These are phyloP conservation scores for Hirudo medicinalis DNA, from an alignment of 1,140 invertebrate species.

Conservation along the genomic window DNA sequence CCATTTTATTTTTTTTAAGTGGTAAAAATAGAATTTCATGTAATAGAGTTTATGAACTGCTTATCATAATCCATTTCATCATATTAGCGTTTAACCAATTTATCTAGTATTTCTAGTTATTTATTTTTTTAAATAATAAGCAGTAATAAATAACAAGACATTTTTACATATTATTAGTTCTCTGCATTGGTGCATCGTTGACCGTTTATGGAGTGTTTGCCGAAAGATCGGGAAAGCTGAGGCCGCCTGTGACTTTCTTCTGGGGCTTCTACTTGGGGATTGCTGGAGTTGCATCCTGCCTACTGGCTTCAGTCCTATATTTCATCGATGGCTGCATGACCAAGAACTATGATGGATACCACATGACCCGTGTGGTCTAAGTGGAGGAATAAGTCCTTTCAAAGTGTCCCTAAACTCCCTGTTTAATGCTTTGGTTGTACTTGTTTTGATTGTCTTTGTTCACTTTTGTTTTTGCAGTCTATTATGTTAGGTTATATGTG, in stretches of 20 bases:
- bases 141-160: neutral
- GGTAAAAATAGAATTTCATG: no score
- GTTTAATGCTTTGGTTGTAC: no score
- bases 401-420: no score
- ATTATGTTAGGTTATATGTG: no score
- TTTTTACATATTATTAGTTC: neutral
- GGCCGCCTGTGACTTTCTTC: neutral
- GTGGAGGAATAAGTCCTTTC: neutral
- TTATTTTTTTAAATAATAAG: neutral
- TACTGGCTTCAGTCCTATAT: neutral
- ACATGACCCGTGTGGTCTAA: constrained; percentile 7
- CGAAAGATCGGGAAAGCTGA: neutral
- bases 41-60: no score
- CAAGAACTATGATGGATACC: constrained; percentile 7
- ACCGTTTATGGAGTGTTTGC: neutral
- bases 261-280: constrained; percentile 1
- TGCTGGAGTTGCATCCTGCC: neutral
- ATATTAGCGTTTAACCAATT: no score
- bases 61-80: no score
- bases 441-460: no score
- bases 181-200: constrained; percentile 7
- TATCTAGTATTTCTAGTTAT: no score
- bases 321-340: constrained; percentile 1
- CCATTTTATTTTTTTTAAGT: neutral
- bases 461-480: no score